These are phyloP conservation scores for Spongilla lacustris DNA, from an alignment of 37 sponge, comb jelly and placozoan species.

Conservation along the genomic window DNA sequence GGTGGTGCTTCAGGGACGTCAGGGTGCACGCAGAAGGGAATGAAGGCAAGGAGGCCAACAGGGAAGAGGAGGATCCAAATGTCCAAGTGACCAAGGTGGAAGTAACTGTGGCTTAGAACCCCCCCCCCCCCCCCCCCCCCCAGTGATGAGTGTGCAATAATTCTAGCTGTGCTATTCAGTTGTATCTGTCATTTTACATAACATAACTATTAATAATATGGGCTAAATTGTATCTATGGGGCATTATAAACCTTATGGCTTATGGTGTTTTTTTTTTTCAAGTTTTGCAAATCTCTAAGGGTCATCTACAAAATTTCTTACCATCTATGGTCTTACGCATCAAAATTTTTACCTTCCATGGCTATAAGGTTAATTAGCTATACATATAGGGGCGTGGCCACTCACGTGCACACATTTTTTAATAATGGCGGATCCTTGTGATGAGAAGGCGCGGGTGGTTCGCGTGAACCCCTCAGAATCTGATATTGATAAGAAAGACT, in stretches of 20 bases:
- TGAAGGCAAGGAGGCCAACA: not conserved
- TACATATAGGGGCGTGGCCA: not conserved
- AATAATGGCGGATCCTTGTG: not conserved
- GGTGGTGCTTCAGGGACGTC: conserved; percentile 38
- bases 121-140: not conserved
- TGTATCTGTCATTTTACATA: too few species aligned
- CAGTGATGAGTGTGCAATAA: too few species aligned
- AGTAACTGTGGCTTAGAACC: not conserved
- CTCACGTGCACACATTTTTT: not conserved
- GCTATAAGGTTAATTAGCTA: not conserved
- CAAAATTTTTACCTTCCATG: not conserved
- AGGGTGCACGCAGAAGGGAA: not conserved
- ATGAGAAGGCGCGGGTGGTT: conserved; percentile 17
- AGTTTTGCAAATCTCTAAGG: too few species aligned
- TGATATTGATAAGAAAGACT: conserved; percentile 14
- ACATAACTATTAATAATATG: too few species aligned
- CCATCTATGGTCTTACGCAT: not conserved
- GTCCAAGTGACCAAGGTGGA: conserved; percentile 10
- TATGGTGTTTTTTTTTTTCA: too few species aligned
- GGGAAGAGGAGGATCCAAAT: not conserved
- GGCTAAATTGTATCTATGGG: too few species aligned
- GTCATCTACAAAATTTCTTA: too few species aligned
- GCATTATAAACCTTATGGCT: too few species aligned
- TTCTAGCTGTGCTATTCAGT: too few species aligned
- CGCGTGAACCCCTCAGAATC: conserved; percentile 26